Evolutionary conservation across 1,140 invertebrate genomes (phyloP), one percentile per base, ranked within the genome.

Genomic region (Pissodes strobi): DNA sequence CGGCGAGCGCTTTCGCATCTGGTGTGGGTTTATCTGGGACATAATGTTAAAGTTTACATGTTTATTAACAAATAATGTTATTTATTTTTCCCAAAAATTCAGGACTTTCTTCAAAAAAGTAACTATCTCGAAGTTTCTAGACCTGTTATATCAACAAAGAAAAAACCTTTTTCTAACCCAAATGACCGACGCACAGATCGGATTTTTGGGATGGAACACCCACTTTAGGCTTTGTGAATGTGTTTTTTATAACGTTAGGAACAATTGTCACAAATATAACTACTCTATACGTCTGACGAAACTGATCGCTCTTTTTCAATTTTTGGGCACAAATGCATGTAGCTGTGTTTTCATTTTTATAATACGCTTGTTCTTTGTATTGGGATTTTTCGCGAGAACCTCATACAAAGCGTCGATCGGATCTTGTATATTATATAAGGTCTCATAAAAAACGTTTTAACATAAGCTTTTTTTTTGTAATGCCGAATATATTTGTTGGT

Each of bases 161-260:
- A 48, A 27, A 38, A 25, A 17, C 48, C 9, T 41, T 34, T 25
- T 19, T 41, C 46, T 23, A 17, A 25, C 15, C 41, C 9, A 57
- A 23, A 15, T 13, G 22, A 10, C 13, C 13, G 13, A 52, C 9
- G 5, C 5, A 48, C n/a, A 30, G n/a, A 15, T 46, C 25, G 22
- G 8, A 9, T 59, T 48, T 48, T 45, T 56, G 25, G 41, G 30
- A 39, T n/a, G 17, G 34, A 34, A 21, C 39, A 30, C 39, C 52
- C 61, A 22, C 41, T 21, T n/a, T 56, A 25, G 51, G 61, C 61
- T 56, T 56, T 25, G 61, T 56, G 61, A 56, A 46, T 64, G 61
- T 64, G 61, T 53, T 64, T 64, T 62, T 64, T 64, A 64, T 64
- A 64, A 46, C 21, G 34, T 64, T 64, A 64, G 61, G 51, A 64